Percentiles rank a stretch among this genome's conserved stretches.
Evolutionary conservation across 2,113 vertebrate genomes (phyloP).

Genomic region (Melanostigma gelatinosum): DNA sequence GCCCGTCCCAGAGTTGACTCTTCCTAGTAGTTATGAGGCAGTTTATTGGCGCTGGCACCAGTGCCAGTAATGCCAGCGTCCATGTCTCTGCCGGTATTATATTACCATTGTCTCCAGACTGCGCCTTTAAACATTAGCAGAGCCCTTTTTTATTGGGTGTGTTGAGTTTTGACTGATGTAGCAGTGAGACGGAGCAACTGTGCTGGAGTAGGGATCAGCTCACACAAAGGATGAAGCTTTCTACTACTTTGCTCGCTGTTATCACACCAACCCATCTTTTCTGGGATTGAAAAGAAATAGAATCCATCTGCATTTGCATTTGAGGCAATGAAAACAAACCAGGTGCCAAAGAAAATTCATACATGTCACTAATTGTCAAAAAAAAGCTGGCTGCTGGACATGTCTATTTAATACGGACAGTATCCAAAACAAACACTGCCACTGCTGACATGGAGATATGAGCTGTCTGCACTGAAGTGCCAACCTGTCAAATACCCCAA

Average conservation of each 20-base stretch:
- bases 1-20: constrained; percentile 55
- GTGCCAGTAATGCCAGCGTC: constrained; percentile 60
- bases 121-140: constrained; percentile 73
- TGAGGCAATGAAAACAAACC: constrained; percentile 65
- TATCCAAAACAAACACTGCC: constrained; percentile 83
- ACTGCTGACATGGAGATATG: constrained; percentile 76
- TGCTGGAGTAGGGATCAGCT: constrained; percentile 59
- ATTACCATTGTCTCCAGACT: constrained; percentile 77
- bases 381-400: constrained; percentile 70
- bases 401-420: constrained; percentile 73
- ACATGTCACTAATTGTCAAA: constrained; percentile 80
- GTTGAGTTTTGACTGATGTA: constrained; percentile 72
- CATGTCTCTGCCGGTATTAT: constrained; percentile 63
- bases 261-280: constrained; percentile 49
- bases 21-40: constrained; percentile 59
- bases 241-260: constrained; percentile 34
- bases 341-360: constrained; percentile 75
- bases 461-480: constrained; percentile 62
- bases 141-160: constrained; percentile 72
- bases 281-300: constrained; percentile 17
- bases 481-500: constrained; percentile 60
- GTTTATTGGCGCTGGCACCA: constrained; percentile 52
- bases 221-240: constrained; percentile 55
- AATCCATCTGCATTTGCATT: constrained; percentile 42
- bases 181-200: constrained; percentile 61